phyloP scores from a whole-genome alignment of 2,113 vertebrate genomes.

The Oncorhynchus gorbuscha region DNA sequence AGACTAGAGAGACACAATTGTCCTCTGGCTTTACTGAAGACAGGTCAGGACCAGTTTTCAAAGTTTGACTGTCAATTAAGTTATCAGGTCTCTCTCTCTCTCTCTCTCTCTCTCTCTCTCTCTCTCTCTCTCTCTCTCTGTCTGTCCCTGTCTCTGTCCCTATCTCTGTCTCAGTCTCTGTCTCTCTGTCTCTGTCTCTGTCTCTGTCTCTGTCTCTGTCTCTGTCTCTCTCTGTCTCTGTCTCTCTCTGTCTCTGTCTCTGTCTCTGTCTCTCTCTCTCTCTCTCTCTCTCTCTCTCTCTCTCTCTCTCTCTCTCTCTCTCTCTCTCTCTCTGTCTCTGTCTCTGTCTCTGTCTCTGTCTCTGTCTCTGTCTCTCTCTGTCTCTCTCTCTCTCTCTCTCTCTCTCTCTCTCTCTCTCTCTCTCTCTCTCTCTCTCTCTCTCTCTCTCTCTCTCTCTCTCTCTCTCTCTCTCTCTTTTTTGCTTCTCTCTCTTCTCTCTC shows the following conservation, averaged over 20 bases:
- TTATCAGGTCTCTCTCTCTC: not conserved
- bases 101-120: slow-evolving; percentile 9
- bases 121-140: not conserved
- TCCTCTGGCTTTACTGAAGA: not conserved
- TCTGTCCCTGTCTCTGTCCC: not conserved
- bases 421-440: not conserved
- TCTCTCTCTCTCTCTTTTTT: slow-evolving; percentile 9
- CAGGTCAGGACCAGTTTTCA: not conserved
- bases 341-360: not conserved
- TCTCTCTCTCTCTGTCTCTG: not conserved
- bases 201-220: not conserved
- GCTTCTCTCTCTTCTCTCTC: too few species aligned
- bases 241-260: not conserved
- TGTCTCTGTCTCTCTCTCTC: too few species aligned
- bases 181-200: not conserved
- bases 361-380: slow-evolving; percentile 8
- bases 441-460: not conserved
- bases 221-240: not conserved
- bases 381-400: not conserved
- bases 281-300: too few species aligned
- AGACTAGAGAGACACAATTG: not conserved
- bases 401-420: not conserved
- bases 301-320: not conserved
- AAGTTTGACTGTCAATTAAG: slow-evolving; percentile 13
- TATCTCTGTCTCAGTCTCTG: not conserved